Evolutionary conservation across 2,888 invertebrate species (phyloP).

Genomic region (Pseudococcus longispinus): DNA sequence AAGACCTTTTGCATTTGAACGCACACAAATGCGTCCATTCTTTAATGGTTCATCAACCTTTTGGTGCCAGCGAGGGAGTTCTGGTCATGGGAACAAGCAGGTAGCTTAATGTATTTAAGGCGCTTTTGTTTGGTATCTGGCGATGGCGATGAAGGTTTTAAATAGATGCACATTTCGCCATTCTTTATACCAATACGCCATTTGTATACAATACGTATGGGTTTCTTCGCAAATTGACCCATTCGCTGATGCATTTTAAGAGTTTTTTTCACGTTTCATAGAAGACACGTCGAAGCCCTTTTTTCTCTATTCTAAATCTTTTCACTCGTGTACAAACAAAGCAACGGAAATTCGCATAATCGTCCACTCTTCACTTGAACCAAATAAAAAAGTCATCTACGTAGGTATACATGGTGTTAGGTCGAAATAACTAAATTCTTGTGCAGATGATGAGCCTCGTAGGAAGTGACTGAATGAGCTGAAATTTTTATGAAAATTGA

Average conservation of each 20-base stretch:
- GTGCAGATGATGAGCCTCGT: too few relatives aligned
- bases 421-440: too few relatives aligned
- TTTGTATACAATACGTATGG: background rate
- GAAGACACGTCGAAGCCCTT: background rate
- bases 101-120: background rate
- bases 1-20: conserved; percentile 1
- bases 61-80: conserved; percentile 30
- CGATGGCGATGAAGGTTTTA: too few relatives aligned
- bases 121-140: background rate
- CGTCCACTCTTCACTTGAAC: background rate
- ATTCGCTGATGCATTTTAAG: background rate
- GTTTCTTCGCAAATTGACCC: background rate
- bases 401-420: background rate
- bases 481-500: too few relatives aligned
- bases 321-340: background rate
- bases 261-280: background rate
- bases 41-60: conserved; percentile 40
- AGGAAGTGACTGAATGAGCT: too few relatives aligned
- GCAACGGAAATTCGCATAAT: conserved; percentile 16
- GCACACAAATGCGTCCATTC: background rate
- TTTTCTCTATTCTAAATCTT: background rate
- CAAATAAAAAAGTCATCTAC: background rate
- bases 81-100: conserved; percentile 26
- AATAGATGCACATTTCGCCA: conserved; percentile 2
- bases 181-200: background rate